Conservation (phyloP, 2,113 vertebrate species). For the Vidua macroura region DNA sequence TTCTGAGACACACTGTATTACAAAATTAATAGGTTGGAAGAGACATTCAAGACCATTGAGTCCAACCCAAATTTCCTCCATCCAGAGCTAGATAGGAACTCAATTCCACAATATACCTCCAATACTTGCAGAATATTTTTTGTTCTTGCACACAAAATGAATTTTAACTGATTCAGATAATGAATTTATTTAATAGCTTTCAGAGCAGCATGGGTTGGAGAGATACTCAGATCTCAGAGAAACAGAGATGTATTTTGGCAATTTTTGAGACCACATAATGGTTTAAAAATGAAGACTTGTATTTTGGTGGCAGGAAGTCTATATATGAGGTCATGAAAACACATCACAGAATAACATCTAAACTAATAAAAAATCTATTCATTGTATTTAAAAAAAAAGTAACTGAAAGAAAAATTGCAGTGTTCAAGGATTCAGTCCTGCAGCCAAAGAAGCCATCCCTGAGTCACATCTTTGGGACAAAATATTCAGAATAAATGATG, state of each 20-base stretch:
- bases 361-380: not conserved
- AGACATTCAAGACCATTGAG: not conserved
- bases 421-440: not conserved
- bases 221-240: not conserved
- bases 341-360: not conserved
- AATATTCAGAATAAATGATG: not conserved
- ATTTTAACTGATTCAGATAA: not conserved
- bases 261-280: not conserved
- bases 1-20: not conserved
- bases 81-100: not conserved
- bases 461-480: not conserved
- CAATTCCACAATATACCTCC: not conserved
- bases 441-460: not conserved
- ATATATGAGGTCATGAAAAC: not conserved
- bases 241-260: not conserved
- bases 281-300: not conserved
- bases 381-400: not conserved
- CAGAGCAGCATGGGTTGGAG: not conserved
- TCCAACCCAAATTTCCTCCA: not conserved
- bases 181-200: not conserved
- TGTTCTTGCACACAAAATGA: not conserved
- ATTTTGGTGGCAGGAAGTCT: not conserved
- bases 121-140: not conserved
- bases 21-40: not conserved
- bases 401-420: not conserved